Base-by-base conservation (phyloP, 1,140 invertebrate species). In the Rhyzopertha dominica region DNA sequence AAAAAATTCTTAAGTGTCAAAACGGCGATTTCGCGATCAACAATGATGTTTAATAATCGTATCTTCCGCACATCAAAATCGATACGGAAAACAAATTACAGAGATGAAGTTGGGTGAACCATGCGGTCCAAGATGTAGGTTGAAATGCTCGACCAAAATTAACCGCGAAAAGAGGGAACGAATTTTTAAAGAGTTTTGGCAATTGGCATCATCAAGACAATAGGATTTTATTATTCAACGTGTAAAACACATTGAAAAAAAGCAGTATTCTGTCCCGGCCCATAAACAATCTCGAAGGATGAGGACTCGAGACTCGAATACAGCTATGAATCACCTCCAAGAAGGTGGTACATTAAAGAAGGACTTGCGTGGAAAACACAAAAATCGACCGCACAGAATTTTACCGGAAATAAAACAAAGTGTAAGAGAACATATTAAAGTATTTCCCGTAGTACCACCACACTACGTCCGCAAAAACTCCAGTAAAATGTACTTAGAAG, bases 291-390 rank as follows among this genome's bases (percentile, higher is more conserved):
- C 8, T 8, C 34, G 30, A 29, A 40, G 40, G 47, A 47, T 30
- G 42, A 39, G 17, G 41, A 56, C 36, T 47, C 44, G 8, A 38
- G 43, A 34, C 13, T 48, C 20, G 32, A 40, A 36, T 22, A 55
- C 57, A 12, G 54, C 49, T 4, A 12, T 39, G 26, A 41, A 46
- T 26, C 60, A 60, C 40, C 42, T 43, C 14, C 28, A 46, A 29
- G 31, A 31, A 22, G 48, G 49, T 10, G 43, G 46, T 26, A 36
- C 24, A 38, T 30, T 62, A 13, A 16, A 25, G 25, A 14, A 34
- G 4, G 59, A 62, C 44, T 37, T 42, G 8, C 34, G 53, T 31
- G 56, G 58, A 13, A 56, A 53, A 42, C 40, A 61, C 49, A 17
- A 17, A 13, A 47, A 50, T 26, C 47, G 47, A 29, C 25, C 14